phyloP scores from a whole-genome alignment of 1,140 invertebrate species.

The Dreissena rostriformis region DNA sequence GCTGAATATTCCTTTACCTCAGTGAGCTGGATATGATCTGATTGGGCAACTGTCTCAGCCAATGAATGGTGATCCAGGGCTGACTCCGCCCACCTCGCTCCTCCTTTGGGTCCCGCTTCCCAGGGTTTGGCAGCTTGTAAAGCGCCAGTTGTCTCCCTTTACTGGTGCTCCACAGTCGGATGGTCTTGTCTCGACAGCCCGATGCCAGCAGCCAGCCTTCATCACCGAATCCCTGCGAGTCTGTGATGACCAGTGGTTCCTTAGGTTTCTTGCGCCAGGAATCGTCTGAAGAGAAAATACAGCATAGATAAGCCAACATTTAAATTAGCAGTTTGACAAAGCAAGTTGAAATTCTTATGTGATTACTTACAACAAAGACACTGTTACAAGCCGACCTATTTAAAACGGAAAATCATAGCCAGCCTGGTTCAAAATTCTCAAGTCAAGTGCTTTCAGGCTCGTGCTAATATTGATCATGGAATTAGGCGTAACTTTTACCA shows the following conservation, averaged over 20 bases:
- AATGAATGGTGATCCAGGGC: slow-evolving; percentile 82
- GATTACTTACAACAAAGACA: too few relatives aligned
- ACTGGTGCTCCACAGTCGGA: slow-evolving; percentile 73
- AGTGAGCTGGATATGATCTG: slow-evolving; percentile 67
- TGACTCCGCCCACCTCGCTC: slow-evolving; percentile 58
- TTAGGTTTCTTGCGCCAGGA: slow-evolving; percentile 25
- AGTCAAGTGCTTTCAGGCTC: too few relatives aligned
- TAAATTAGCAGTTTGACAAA: not conserved
- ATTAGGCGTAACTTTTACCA: too few relatives aligned
- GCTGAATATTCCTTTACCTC: slow-evolving; percentile 56
- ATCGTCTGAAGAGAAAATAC: not conserved
- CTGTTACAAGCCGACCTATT: too few relatives aligned
- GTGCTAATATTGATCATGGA: too few relatives aligned
- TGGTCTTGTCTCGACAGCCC: slow-evolving; percentile 71
- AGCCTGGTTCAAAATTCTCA: too few relatives aligned
- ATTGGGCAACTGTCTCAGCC: slow-evolving; percentile 79
- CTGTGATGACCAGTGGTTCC: too few relatives aligned
- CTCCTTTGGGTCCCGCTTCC: slow-evolving; percentile 36
- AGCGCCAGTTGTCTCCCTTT: slow-evolving; percentile 60
- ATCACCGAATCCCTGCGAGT: slow-evolving; percentile 32
- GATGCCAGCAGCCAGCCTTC: slow-evolving; percentile 71
- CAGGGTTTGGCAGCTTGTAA: slow-evolving; percentile 67
- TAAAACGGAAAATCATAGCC: too few relatives aligned
- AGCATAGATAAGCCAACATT: not conserved
- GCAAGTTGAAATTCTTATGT: too few relatives aligned